Percentiles rank a stretch among this genome's conserved stretches.
Evolutionary conservation across 2,888 invertebrate genomes (phyloP).

Genomic region (Biston stratarius): DNA sequence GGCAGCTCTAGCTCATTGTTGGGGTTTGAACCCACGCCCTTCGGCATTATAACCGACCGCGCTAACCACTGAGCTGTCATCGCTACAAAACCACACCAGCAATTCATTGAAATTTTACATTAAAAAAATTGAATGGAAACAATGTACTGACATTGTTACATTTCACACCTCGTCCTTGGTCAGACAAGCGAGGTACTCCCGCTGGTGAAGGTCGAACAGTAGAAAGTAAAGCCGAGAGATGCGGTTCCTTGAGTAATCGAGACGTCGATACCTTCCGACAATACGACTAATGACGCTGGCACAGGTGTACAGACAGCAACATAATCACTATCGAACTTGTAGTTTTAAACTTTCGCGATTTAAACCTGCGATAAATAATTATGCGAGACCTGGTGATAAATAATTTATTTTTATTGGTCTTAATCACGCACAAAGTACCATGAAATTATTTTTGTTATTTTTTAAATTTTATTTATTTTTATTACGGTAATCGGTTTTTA

Average conservation of each 20-base stretch:
- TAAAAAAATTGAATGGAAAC: neutral
- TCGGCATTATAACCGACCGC: too few species aligned
- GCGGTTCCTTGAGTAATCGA: constrained; percentile 52
- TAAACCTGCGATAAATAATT: too few species aligned
- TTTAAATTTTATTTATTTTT: too few species aligned
- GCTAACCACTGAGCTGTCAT: too few species aligned
- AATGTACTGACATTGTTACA: neutral
- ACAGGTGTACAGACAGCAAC: constrained; percentile 50
- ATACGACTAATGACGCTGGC: constrained; percentile 65
- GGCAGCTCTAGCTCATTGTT: too few species aligned
- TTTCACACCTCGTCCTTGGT: neutral
- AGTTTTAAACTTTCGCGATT: neutral
- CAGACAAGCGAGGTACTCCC: neutral
- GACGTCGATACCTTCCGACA: constrained; percentile 59
- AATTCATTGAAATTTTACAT: neutral
- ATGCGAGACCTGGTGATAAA: too few species aligned
- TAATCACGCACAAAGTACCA: too few species aligned
- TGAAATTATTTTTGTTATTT: too few species aligned
- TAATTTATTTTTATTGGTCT: too few species aligned
- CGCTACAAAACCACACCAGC: too few species aligned
- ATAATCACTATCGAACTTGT: constrained; percentile 5
- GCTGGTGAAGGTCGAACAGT: constrained; percentile 20
- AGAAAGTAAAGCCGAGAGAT: constrained; percentile 27
- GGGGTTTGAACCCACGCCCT: too few species aligned
- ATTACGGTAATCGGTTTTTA: too few species aligned